Conservation (phyloP, 2,797 vertebrate species). For the Spheniscus humboldti region DNA sequence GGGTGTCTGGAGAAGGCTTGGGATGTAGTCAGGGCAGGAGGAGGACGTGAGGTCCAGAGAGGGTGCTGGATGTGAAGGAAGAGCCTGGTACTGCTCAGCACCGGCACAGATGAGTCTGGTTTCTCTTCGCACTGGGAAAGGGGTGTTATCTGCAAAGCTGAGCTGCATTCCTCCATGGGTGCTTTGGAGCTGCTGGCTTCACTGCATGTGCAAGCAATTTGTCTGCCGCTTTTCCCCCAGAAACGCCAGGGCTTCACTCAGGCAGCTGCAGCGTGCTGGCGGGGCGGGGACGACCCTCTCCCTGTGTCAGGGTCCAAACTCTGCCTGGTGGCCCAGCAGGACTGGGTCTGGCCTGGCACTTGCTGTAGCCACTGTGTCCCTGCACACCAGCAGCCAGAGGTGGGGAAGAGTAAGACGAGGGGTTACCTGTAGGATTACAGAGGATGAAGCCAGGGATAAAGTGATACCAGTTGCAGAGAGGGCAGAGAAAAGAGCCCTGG, state of each 20-base stretch:
- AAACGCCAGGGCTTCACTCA: not conserved
- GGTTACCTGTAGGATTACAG: not conserved
- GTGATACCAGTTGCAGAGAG: slow-evolving; percentile 12
- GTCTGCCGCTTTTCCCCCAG: not conserved
- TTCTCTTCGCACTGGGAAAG: not conserved
- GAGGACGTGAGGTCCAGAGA: not conserved
- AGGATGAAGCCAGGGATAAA: not conserved
- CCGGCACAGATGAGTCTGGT: not conserved
- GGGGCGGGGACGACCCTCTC: not conserved
- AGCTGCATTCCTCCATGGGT: not conserved
- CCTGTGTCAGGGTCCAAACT: not conserved
- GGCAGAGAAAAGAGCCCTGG: not conserved
- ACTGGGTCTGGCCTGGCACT: not conserved
- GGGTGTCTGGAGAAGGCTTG: not conserved
- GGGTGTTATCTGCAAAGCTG: not conserved
- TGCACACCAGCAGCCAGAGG: not conserved
- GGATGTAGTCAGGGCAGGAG: not conserved
- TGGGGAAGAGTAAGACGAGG: not conserved
- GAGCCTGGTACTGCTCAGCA: not conserved
- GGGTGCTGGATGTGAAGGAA: not conserved
- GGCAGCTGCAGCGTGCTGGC: not conserved
- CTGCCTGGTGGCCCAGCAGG: too few relatives aligned
- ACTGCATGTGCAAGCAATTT: not conserved
- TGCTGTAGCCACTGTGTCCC: not conserved
- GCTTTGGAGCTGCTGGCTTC: not conserved